Evolutionary conservation across 23 tunicate genomes (phyloP).

Genomic region (Halocynthia roretzi): DNA sequence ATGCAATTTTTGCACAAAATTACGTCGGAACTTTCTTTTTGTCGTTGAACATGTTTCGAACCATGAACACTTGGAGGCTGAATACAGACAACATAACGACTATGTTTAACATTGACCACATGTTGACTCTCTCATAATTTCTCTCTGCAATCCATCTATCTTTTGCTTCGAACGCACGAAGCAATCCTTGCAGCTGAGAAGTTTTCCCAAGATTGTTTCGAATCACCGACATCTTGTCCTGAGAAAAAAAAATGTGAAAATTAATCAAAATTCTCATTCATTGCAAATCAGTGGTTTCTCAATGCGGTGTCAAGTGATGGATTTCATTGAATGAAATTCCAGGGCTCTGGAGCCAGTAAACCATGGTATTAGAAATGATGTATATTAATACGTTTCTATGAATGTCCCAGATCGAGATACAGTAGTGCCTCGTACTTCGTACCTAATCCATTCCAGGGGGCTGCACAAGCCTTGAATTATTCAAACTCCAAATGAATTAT

Average conservation of each 20-base stretch:
- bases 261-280: too few species aligned
- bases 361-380: too few species aligned
- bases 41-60: conserved; percentile 80
- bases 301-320: too few species aligned
- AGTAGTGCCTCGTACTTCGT: too few species aligned
- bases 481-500: too few species aligned
- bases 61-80: conserved; percentile 68
- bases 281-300: too few species aligned
- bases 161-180: conserved; percentile 82
- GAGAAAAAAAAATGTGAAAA: not conserved
- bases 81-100: conserved; percentile 66
- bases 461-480: too few species aligned
- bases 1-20: not conserved
- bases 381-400: too few species aligned
- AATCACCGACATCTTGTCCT: conserved; percentile 62
- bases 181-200: conserved; percentile 64
- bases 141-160: conserved; percentile 78
- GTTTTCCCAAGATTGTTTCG: conserved; percentile 62
- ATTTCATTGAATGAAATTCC: too few species aligned
- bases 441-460: too few species aligned
- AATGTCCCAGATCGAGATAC: too few species aligned
- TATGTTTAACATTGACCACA: conserved; percentile 77
- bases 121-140: conserved; percentile 70
- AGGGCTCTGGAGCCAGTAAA: too few species aligned
- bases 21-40: conserved; percentile 68